Evolutionary conservation across 2,888 invertebrate species (phyloP), one percentile per base, ranked within the genome.

Genomic region (Drosophila recens): DNA sequence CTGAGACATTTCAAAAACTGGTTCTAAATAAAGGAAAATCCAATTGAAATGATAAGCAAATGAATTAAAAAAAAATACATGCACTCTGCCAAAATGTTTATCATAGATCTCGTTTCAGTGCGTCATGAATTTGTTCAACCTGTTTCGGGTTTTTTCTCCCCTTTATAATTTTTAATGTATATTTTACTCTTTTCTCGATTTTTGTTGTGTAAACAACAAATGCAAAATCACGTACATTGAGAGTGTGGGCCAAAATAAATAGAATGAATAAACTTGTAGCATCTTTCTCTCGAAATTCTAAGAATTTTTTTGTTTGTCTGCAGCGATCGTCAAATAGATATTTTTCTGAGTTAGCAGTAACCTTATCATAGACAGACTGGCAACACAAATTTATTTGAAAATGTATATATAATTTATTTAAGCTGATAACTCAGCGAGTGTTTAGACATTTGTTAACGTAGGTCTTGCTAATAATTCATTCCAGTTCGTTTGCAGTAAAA

Each of bases 21-120:
- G 75, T 79, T 78, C 38, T 42, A 11, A 52, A 30, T 11, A 8
- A 33, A 61, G 79, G 68, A 79, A 79, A 65, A 6, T 49, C 75
- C 45, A 33, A 15, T 3, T 38, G 5, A 9, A 13, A 30, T 30
- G 23, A 34, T 36, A 58, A 58, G 17, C 46, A 23, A 34, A 20
- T 51, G 36, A 23, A 36, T 46, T 52, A 23, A 13, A 13, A 17
- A 17, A 15, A 17, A 15, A 38, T 4, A 33, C 13, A 23, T 64
- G 45, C 36, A 58, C 13, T 57, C 38, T 27, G 6, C 9, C 4
- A 36, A 52, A 52, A 46, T 43, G 11, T 46, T 51, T 62, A 67
- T 54, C 62, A 52, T 43, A 34, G 54, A 33, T 36, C 42, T 45
- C 11, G 10, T 5, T 49, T 33, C 13, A 20, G 23, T 67, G 61